A percentile compares a stretch with the other conserved stretches of the same genome.
These are phyloP conservation scores for Philonicus albiceps DNA, from an alignment of 2,888 invertebrate genomes.

Conservation along the genomic window DNA sequence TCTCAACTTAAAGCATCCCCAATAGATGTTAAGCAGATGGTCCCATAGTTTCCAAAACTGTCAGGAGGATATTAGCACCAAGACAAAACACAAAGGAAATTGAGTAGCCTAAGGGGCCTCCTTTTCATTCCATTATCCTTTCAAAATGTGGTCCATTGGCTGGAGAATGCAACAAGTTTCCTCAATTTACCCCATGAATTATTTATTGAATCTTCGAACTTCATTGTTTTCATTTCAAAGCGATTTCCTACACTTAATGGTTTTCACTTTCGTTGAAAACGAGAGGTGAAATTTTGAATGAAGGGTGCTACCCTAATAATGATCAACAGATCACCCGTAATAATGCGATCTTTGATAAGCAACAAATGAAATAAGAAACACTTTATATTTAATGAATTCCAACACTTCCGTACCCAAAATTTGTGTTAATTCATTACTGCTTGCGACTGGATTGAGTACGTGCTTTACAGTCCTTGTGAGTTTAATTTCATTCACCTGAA, in stretches of 20 bases:
- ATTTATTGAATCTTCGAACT: neutral
- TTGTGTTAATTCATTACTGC: neutral
- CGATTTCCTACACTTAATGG: neutral
- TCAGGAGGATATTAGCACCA: neutral
- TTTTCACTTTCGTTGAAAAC: neutral
- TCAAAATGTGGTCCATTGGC: neutral
- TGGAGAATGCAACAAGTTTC: neutral
- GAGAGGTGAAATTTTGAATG: neutral
- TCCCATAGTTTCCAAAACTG: neutral
- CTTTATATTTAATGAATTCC: neutral
- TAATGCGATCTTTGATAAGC: neutral
- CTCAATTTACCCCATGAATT: neutral
- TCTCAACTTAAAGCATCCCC: neutral
- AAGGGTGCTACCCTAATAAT: neutral
- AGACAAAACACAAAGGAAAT: neutral
- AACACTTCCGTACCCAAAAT: neutral
- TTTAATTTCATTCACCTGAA: too few relatives aligned
- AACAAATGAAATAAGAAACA: neutral
- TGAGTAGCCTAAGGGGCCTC: neutral
- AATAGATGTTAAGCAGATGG: neutral
- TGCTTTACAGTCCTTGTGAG: too few relatives aligned
- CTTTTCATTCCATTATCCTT: neutral
- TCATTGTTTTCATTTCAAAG: neutral
- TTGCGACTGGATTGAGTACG: too few relatives aligned
- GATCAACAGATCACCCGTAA: neutral